Percentiles rank a stretch among this genome's conserved stretches.
Conservation (phyloP, 2,797 vertebrate species). For the Myotis pilosus region DNA sequence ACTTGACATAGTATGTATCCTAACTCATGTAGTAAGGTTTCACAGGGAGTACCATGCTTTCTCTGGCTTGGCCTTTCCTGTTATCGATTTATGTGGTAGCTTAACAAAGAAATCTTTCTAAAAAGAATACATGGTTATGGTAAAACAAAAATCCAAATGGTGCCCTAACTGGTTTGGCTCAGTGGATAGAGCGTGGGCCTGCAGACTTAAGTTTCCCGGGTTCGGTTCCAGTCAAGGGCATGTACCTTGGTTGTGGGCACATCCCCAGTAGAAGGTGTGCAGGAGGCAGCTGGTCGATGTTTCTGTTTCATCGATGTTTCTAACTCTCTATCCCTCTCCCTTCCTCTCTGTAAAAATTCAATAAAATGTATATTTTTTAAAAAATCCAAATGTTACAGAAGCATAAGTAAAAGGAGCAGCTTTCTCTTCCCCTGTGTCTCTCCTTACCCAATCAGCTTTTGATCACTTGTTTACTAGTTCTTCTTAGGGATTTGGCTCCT, state of each 20-base stretch:
- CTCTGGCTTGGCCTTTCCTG: background rate
- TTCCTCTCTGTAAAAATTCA: no score
- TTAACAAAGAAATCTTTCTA: constrained; percentile 45
- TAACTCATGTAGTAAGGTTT: background rate
- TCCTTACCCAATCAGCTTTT: background rate
- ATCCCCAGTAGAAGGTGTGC: no score
- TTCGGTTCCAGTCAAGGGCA: no score
- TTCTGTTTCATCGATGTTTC: no score
- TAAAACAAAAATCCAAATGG: background rate
- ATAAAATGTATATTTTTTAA: background rate
- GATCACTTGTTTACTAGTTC: background rate
- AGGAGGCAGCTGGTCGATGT: no score
- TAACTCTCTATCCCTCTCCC: no score
- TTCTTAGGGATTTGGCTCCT: background rate
- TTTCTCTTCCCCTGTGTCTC: background rate
- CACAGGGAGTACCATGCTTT: background rate
- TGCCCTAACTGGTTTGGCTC: no score
- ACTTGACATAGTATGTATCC: background rate
- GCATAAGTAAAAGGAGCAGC: background rate
- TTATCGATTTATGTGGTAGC: background rate
- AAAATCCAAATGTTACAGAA: background rate
- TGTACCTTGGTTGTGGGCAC: no score
- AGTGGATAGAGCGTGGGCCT: no score
- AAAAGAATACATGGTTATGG: background rate
- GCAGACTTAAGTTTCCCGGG: no score